Evolutionary conservation across 2,888 invertebrate species (phyloP).

Genomic region (Morpho helenor): DNA sequence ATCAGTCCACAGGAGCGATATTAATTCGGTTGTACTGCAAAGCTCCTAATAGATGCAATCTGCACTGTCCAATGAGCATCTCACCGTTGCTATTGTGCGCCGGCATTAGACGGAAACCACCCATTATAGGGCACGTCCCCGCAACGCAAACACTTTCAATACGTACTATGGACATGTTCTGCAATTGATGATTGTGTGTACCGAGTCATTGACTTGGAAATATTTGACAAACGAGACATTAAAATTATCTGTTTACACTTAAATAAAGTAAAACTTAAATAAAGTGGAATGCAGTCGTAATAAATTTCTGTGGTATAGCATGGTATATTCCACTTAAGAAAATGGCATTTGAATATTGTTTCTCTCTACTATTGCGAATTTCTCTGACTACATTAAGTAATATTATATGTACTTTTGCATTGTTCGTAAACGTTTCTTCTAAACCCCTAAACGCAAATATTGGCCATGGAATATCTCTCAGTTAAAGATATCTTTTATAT

Average conservation of each 20-base stretch:
- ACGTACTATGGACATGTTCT: constrained; percentile 19
- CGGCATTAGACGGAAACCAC: constrained; percentile 42
- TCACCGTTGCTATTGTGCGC: constrained; percentile 37
- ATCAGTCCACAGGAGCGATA: constrained; percentile 13
- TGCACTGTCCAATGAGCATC: constrained; percentile 40
- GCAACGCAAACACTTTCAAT: constrained; percentile 39
- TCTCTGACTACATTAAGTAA: too few species aligned
- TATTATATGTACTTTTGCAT: too few species aligned
- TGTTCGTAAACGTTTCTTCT: too few species aligned
- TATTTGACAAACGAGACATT: neutral
- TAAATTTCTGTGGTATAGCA: too few species aligned
- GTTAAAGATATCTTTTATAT: too few species aligned
- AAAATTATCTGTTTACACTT: neutral
- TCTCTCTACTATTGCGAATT: too few species aligned
- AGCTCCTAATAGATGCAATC: constrained; percentile 39
- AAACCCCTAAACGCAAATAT: too few species aligned
- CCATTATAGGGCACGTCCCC: constrained; percentile 36
- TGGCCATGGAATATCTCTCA: too few species aligned
- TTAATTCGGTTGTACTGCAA: constrained; percentile 14
- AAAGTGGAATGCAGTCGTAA: neutral
- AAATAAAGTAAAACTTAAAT: too few species aligned
- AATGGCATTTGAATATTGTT: too few species aligned
- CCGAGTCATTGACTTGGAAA: constrained; percentile 12
- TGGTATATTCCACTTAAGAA: too few species aligned
- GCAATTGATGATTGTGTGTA: constrained; percentile 1